Evolutionary conservation across 2,888 invertebrate genomes (phyloP).

Genomic region (Polylopha cassiicola): DNA sequence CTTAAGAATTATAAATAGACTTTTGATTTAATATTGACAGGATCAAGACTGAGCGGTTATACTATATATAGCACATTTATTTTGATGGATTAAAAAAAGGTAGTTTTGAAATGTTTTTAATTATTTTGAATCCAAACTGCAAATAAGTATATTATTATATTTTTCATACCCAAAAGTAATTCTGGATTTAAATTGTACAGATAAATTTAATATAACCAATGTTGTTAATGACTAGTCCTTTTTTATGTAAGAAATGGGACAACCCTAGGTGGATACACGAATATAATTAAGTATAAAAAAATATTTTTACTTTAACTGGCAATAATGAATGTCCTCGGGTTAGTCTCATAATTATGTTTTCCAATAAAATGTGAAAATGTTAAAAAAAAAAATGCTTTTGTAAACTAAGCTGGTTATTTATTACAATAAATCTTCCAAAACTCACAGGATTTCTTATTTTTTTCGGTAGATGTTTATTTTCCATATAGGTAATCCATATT

Average conservation of each 20-base stretch:
- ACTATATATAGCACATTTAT: too few relatives aligned
- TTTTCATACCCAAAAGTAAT: slow-evolving; percentile 18
- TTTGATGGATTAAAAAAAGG: too few relatives aligned
- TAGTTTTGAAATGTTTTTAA: neutral
- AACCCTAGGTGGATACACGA: slow-evolving; percentile 25
- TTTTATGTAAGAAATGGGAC: slow-evolving; percentile 35
- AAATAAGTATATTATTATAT: slow-evolving; percentile 6
- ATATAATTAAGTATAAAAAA: slow-evolving; percentile 29
- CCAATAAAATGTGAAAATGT: slow-evolving; percentile 37
- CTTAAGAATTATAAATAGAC: too few relatives aligned
- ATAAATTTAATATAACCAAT: slow-evolving; percentile 30
- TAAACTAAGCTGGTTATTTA: slow-evolving; percentile 73
- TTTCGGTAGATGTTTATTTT: slow-evolving; percentile 28
- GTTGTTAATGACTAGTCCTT: slow-evolving; percentile 54
- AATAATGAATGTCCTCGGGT: slow-evolving; percentile 37
- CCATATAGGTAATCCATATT: neutral
- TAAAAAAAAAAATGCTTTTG: slow-evolving; percentile 61
- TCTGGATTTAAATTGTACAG: slow-evolving; percentile 28
- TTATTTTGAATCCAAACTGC: slow-evolving; percentile 5
- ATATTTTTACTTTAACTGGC: slow-evolving; percentile 28
- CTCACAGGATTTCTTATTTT: slow-evolving; percentile 40
- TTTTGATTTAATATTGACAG: too few relatives aligned
- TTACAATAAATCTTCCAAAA: slow-evolving; percentile 68
- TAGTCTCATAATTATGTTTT: slow-evolving; percentile 44
- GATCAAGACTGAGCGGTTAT: too few relatives aligned